Percentiles rank a stretch among this genome's conserved stretches.
Evolutionary conservation across 2,113 vertebrate genomes (phyloP).

Genomic region (Empidonax alnorum): DNA sequence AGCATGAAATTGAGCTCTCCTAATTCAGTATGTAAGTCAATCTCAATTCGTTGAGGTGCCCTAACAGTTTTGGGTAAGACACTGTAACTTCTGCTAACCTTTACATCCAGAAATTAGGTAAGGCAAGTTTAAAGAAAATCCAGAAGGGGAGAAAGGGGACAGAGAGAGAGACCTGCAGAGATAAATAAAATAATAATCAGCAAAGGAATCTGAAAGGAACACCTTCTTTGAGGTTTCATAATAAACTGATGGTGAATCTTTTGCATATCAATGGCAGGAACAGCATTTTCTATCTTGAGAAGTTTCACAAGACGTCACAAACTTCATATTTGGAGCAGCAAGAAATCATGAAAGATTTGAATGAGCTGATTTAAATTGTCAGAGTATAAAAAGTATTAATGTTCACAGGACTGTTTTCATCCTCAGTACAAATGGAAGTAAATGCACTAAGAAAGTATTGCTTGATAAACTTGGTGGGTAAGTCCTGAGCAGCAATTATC

Average conservation of each 20-base stretch:
- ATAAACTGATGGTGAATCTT: neutral
- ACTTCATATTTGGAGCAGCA: neutral
- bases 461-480: neutral
- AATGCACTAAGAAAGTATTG: neutral
- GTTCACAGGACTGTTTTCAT: neutral
- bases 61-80: neutral
- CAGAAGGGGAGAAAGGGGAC: slow-evolving; percentile 51
- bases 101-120: slow-evolving; percentile 44
- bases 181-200: slow-evolving; percentile 65
- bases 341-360: neutral
- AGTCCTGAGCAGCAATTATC: neutral
- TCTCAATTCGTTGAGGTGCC: neutral
- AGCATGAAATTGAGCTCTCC: neutral
- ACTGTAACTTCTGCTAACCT: slow-evolving; percentile 25
- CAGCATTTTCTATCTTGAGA: neutral
- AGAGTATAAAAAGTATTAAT: neutral
- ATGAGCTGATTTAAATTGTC: neutral
- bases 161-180: slow-evolving; percentile 62
- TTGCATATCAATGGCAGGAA: neutral
- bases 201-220: slow-evolving; percentile 20
- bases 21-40: neutral
- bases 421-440: neutral
- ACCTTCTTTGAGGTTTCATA: slow-evolving; percentile 4
- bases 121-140: slow-evolving; percentile 37
- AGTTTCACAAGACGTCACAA: neutral